A percentile compares a stretch with the other conserved stretches of the same genome.
These are phyloP conservation scores for Nasonia oneida DNA, from an alignment of 2,888 invertebrate genomes.

Conservation along the genomic window DNA sequence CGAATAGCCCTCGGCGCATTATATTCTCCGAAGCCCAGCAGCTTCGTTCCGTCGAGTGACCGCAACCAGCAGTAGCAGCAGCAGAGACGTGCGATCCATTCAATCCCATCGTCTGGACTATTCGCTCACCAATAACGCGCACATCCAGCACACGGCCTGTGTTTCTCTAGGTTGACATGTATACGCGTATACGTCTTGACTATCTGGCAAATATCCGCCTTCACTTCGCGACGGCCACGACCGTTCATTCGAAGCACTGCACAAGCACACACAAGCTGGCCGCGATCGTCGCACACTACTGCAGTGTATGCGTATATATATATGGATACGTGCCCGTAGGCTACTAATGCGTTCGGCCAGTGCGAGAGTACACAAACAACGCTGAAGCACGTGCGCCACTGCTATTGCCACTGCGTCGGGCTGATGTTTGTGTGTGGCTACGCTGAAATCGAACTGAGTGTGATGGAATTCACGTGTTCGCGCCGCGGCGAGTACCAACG, in stretches of 20 bases:
- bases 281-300: background rate
- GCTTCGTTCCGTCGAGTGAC: background rate
- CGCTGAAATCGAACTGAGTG: background rate
- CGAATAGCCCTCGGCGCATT: background rate
- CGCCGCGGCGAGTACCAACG: background rate
- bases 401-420: background rate
- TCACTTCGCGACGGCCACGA: background rate
- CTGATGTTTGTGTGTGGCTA: background rate
- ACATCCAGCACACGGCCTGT: background rate
- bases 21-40: slow-evolving; percentile 38
- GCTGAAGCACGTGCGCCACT: background rate
- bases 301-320: background rate
- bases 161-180: background rate
- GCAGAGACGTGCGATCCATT: slow-evolving; percentile 22
- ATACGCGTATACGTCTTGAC: slow-evolving; percentile 9
- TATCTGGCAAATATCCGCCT: slow-evolving; percentile 13
- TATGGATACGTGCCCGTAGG: background rate
- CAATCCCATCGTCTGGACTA: slow-evolving; percentile 38
- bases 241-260: slow-evolving; percentile 23
- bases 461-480: slow-evolving; percentile 12
- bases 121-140: slow-evolving; percentile 22
- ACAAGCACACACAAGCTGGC: background rate
- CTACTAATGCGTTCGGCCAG: background rate
- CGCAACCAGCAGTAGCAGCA: background rate
- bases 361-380: background rate